Base-by-base conservation (phyloP, 2,797 vertebrate genomes). In the Darevskia nairensis region DNA sequence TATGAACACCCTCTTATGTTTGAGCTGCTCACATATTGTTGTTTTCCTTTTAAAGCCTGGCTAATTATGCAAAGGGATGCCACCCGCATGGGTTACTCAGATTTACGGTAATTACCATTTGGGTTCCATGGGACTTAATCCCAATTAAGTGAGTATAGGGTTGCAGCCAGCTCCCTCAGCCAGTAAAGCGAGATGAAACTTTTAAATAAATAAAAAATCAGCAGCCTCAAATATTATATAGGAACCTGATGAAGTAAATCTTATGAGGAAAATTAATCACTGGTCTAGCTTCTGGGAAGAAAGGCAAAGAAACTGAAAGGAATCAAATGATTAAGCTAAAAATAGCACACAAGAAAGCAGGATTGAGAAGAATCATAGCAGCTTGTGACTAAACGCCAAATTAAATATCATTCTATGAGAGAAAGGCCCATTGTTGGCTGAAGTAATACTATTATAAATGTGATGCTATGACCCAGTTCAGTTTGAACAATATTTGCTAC, bases 291-390 rank as follows among this genome's bases (percentile, higher is more conserved):
- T 89, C 82, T 80, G 23, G 9, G 41, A 75, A 80, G n/a, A 35
- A 89, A 69, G 3, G 15, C 25, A 72, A 39, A 80, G 17, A 88
- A 84, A 59, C 4, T 39, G 13, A 74, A 46, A 15, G 29, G 64
- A 78, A 55, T 61, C 27, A 72, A 85, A 85, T 46, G 39, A 75
- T 82, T 87, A 66, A 82, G 39, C 66, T 80, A 89, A 89, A 89
- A 71, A 88, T 79, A 86, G 44, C 64, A 55, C n/a, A 35, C 44
- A 79, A 72, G 55, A 82, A 87, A 75, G 29, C 10, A 71, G 77
- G n/a, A 89, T 80, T 80, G 68, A 89, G 69, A 61, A 74, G 68
- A 80, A 84, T 74, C 55, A 66, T 21, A 50, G 50, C 55, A 32
- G 21, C 27, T 66, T 80, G 50, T 64, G 23, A 35, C 21, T 80